These are phyloP conservation scores for Aproaerema taeniolella DNA, from an alignment of 2,888 invertebrate species.

Conservation along the genomic window DNA sequence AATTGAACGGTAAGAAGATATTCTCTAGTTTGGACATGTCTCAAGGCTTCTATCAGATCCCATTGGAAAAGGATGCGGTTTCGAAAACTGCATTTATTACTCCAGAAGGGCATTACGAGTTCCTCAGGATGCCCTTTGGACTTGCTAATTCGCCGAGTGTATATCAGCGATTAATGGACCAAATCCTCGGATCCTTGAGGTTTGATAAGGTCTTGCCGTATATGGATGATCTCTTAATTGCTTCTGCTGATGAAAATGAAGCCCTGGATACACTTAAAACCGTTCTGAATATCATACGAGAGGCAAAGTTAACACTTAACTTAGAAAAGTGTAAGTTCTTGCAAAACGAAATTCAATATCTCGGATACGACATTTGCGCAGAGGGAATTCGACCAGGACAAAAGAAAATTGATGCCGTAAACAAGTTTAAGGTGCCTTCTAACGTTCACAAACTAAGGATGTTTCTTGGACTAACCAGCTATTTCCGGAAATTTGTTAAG, in stretches of 20 bases:
- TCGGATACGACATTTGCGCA: constrained; percentile 10
- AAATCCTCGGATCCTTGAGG: neutral
- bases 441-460: constrained; percentile 8
- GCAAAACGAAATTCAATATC: neutral
- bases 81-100: constrained; percentile 1
- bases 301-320: constrained; percentile 6
- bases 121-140: neutral
- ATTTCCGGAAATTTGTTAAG: constrained; percentile 23
- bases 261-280: constrained; percentile 8
- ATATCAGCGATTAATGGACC: neutral
- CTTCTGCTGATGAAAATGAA: constrained; percentile 6
- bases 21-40: neutral
- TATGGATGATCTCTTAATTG: constrained; percentile 13
- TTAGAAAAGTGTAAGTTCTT: constrained; percentile 14
- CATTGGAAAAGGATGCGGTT: neutral
- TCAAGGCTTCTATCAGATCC: neutral
- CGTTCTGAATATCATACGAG: constrained; percentile 7
- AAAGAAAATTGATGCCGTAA: constrained; percentile 9
- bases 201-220: neutral
- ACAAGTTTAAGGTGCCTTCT: neutral
- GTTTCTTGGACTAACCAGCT: constrained; percentile 19
- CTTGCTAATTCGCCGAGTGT: neutral
- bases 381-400: constrained; percentile 7
- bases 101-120: constrained; percentile 3
- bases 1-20: neutral